phyloP scores from a whole-genome alignment of 1,140 invertebrate genomes.

The Propsilocerus akamusi region DNA sequence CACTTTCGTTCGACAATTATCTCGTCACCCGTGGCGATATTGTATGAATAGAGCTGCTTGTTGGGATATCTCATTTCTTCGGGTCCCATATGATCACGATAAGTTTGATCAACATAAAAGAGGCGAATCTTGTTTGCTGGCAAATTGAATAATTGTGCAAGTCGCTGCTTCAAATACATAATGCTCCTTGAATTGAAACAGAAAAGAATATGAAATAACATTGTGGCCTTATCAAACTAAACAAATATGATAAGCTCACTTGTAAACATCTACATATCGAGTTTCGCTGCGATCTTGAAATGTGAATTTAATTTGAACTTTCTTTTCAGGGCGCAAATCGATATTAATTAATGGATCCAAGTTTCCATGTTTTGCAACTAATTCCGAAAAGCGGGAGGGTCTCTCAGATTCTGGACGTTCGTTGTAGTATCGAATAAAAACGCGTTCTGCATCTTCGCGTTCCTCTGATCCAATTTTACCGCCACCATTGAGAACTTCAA shows the following conservation, averaged over 20 bases:
- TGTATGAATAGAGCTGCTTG: constrained; percentile 79
- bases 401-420: constrained; percentile 62
- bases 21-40: constrained; percentile 76
- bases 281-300: constrained; percentile 57
- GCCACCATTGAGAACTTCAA: constrained; percentile 72
- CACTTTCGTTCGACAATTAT: constrained; percentile 56
- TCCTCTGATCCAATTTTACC: constrained; percentile 66
- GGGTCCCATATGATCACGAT: constrained; percentile 45
- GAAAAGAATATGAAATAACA: background rate
- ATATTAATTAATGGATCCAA: constrained; percentile 72
- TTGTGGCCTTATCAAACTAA: background rate
- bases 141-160: constrained; percentile 62
- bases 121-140: constrained; percentile 65
- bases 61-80: constrained; percentile 77
- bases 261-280: constrained; percentile 54
- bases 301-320: constrained; percentile 64
- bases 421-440: constrained; percentile 83
- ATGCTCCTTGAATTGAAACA: constrained; percentile 32
- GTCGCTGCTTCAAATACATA: constrained; percentile 54
- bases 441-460: constrained; percentile 78
- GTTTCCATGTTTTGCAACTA: constrained; percentile 65
- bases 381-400: constrained; percentile 61
- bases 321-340: constrained; percentile 65
- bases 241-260: constrained; percentile 12
- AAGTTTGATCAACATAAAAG: constrained; percentile 65